These are phyloP conservation scores for Rhynchonycteris naso DNA, from an alignment of 2,797 vertebrate species.

Conservation along the genomic window DNA sequence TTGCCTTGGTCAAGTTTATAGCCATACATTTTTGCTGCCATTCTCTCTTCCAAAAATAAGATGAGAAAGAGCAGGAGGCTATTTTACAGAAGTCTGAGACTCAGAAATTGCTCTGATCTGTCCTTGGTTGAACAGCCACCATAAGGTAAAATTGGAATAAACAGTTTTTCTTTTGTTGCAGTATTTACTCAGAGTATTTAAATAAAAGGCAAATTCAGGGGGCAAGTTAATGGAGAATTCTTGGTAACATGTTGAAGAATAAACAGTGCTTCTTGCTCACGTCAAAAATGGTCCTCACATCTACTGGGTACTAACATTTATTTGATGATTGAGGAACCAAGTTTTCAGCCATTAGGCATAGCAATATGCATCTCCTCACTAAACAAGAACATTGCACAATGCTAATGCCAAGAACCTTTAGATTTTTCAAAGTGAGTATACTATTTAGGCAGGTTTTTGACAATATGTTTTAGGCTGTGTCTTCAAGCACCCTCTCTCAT, in stretches of 20 bases:
- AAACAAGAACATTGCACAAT: not conserved
- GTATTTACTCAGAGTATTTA: constrained; percentile 13
- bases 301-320: not conserved
- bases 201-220: not conserved
- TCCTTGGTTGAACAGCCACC: not conserved
- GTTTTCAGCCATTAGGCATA: not conserved
- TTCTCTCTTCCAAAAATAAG: not conserved
- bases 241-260: not conserved
- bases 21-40: not conserved
- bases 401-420: not conserved
- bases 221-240: not conserved
- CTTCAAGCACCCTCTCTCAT: not conserved
- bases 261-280: not conserved
- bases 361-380: not conserved
- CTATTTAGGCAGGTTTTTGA: not conserved
- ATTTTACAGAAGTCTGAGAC: not conserved
- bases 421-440: not conserved
- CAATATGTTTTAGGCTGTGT: not conserved
- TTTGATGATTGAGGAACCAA: not conserved
- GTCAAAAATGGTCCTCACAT: not conserved
- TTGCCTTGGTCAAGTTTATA: not conserved
- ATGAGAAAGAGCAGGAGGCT: not conserved
- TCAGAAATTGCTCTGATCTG: not conserved
- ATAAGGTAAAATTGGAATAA: not conserved
- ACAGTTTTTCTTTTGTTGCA: not conserved